These are phyloP conservation scores for Hemaris fuciformis DNA, from an alignment of 2,888 invertebrate species.

Conservation along the genomic window DNA sequence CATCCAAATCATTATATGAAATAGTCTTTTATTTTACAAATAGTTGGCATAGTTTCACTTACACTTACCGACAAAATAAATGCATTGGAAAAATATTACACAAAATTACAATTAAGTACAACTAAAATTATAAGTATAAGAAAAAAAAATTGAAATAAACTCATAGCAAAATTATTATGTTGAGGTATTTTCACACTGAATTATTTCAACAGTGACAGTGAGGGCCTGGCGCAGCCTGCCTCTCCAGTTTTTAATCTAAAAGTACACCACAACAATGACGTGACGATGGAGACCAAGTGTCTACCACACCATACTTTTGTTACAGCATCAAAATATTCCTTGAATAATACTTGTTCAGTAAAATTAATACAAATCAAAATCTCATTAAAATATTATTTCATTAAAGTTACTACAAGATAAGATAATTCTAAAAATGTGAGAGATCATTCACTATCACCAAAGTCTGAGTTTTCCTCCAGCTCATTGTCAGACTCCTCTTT, in stretches of 20 bases:
- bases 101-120: slow-evolving; percentile 14
- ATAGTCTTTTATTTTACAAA: slow-evolving; percentile 18
- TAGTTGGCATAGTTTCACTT: slow-evolving; percentile 17
- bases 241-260: not conserved
- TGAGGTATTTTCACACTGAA: slow-evolving; percentile 10
- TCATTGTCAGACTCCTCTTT: slow-evolving; percentile 74
- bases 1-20: slow-evolving; percentile 20
- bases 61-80: slow-evolving; percentile 16
- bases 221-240: not conserved
- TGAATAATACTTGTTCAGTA: not conserved
- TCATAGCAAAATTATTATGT: slow-evolving; percentile 7
- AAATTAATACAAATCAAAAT: slow-evolving; percentile 10
- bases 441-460: slow-evolving; percentile 42
- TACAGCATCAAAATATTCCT: not conserved
- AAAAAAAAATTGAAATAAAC: slow-evolving; percentile 2
- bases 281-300: too few relatives aligned
- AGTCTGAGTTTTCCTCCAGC: slow-evolving; percentile 74
- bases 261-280: not conserved
- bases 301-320: not conserved
- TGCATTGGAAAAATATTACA: slow-evolving; percentile 15
- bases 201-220: not conserved
- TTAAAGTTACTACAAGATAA: slow-evolving; percentile 16
- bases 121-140: slow-evolving; percentile 9
- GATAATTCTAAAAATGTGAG: slow-evolving; percentile 8
- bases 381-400: slow-evolving; percentile 12